Conservation (phyloP, 2,797 vertebrate species). For the Darevskia mixta region DNA sequence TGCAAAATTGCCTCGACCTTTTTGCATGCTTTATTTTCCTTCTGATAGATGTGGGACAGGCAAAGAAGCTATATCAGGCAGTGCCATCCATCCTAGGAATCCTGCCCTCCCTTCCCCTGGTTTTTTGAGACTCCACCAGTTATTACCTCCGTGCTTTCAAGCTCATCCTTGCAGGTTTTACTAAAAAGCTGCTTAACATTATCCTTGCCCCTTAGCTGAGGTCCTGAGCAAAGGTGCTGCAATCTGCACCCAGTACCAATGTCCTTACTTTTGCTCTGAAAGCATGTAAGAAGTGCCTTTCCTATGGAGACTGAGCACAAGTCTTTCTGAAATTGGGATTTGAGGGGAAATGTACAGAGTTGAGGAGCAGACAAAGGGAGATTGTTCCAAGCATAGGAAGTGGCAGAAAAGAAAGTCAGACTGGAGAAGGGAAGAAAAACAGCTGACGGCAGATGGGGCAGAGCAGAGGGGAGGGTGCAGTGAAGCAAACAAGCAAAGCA, state of each 20-base stretch:
- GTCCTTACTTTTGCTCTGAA: not conserved
- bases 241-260: not conserved
- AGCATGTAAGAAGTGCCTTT: not conserved
- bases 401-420: not conserved
- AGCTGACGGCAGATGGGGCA: not conserved
- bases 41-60: not conserved
- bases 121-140: not conserved
- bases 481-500: not conserved
- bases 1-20: not conserved
- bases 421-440: not conserved
- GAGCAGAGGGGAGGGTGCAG: not conserved
- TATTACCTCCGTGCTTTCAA: not conserved
- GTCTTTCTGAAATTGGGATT: not conserved
- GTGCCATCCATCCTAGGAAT: not conserved
- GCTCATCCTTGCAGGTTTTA: not conserved
- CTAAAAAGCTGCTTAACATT: too few species aligned
- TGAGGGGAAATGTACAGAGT: not conserved
- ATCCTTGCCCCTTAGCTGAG: not conserved
- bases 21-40: not conserved
- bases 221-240: not conserved
- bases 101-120: not conserved
- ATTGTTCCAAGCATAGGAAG: not conserved
- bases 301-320: not conserved
- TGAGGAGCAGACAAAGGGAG: not conserved
- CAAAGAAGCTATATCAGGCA: not conserved